These are phyloP conservation scores for Noctua janthina DNA, from an alignment of 2,888 invertebrate genomes.

Conservation along the genomic window DNA sequence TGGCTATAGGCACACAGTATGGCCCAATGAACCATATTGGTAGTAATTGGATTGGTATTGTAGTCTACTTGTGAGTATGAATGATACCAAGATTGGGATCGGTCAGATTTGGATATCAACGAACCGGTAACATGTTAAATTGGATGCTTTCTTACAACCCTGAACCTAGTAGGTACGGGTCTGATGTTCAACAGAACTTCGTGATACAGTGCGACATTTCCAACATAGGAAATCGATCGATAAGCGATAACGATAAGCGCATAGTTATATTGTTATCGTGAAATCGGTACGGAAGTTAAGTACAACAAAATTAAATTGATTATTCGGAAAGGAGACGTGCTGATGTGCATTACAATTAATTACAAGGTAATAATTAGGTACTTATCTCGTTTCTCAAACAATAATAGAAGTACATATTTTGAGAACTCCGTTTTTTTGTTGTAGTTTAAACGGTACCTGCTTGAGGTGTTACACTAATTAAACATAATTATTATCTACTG, in stretches of 20 bases:
- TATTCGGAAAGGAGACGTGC: background rate
- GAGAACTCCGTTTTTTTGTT: conserved; percentile 34
- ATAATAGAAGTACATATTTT: conserved; percentile 1
- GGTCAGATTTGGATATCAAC: conserved; percentile 19
- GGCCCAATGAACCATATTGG: conserved; percentile 6
- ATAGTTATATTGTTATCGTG: conserved; percentile 33
- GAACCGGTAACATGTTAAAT: conserved; percentile 12
- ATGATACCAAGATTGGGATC: conserved; percentile 23
- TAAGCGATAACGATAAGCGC: conserved; percentile 45
- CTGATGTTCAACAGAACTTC: conserved; percentile 15
- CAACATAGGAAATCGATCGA: conserved; percentile 38
- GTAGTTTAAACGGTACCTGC: conserved; percentile 48
- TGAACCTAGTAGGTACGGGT: background rate
- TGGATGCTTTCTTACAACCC: background rate
- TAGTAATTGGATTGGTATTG: conserved; percentile 50
- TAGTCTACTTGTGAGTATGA: conserved; percentile 35
- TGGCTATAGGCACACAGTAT: background rate
- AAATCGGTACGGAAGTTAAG: conserved; percentile 29
- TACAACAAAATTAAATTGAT: conserved; percentile 9
- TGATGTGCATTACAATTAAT: conserved; percentile 7
- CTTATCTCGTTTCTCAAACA: conserved; percentile 12
- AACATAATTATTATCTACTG: conserved; percentile 51
- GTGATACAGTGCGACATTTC: conserved; percentile 22
- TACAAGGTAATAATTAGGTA: conserved; percentile 14
- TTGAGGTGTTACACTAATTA: conserved; percentile 26